Conservation (phyloP, 2,113 vertebrate genomes). For the Choloepus hoffmanni region DNA sequence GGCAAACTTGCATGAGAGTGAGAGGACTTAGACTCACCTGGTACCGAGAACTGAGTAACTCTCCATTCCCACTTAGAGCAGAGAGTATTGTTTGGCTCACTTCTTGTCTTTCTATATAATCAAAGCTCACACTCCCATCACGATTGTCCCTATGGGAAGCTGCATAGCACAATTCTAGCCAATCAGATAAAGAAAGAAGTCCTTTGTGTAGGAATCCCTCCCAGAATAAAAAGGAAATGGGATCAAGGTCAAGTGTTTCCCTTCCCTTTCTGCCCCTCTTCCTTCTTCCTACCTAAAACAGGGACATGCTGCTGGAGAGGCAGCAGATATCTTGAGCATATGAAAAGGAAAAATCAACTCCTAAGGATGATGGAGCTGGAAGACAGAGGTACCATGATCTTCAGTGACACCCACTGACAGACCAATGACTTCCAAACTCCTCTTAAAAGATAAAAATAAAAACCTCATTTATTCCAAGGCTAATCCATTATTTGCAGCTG, state of each 20-base stretch:
- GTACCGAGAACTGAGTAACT: not conserved
- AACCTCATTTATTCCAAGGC: not conserved
- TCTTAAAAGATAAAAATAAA: not conserved
- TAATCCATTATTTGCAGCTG: not conserved
- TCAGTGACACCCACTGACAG: not conserved
- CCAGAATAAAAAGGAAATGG: not conserved
- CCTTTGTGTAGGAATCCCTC: not conserved
- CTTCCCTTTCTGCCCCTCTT: not conserved
- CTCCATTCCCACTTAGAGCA: not conserved
- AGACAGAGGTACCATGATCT: fast-evolving
- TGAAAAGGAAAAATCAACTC: not conserved
- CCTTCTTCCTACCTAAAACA: not conserved
- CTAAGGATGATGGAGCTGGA: not conserved
- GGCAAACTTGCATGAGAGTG: not conserved
- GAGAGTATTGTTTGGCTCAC: fast-evolving
- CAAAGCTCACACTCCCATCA: not conserved
- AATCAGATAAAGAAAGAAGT: not conserved
- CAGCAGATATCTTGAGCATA: too few relatives aligned
- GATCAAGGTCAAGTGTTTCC: not conserved
- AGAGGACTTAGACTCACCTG: not conserved
- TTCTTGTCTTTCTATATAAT: not conserved
- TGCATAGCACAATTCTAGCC: not conserved
- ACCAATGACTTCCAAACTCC: not conserved
- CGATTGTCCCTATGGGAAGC: not conserved
- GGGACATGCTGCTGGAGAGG: not conserved